These are phyloP conservation scores for Pelusios castaneus DNA, from an alignment of 2,113 vertebrate species.

Conservation along the genomic window DNA sequence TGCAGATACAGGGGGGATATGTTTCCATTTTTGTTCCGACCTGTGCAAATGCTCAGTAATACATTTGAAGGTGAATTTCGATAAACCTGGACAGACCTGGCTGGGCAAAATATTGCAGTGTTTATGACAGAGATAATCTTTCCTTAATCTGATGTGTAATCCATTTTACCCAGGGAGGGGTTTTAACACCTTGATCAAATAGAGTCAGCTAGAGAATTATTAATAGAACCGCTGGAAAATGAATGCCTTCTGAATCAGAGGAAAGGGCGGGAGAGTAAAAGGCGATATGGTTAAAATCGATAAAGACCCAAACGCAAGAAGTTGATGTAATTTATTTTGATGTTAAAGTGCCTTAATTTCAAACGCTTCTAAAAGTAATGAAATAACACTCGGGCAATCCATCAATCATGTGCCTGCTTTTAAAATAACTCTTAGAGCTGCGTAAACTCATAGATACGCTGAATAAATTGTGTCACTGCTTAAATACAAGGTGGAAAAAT, in stretches of 20 bases:
- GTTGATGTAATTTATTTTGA: background rate
- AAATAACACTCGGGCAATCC: background rate
- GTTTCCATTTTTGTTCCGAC: slow-evolving; percentile 47
- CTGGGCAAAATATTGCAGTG: slow-evolving; percentile 21
- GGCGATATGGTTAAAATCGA: background rate
- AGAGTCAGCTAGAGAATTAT: slow-evolving; percentile 53
- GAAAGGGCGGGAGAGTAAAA: background rate
- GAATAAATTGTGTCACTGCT: too few relatives aligned
- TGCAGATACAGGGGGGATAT: slow-evolving; percentile 32
- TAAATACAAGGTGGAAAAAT: background rate
- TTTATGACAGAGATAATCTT: slow-evolving; percentile 65
- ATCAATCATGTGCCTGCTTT: background rate
- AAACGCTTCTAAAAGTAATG: background rate
- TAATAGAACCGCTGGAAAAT: slow-evolving; percentile 14
- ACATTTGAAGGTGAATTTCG: slow-evolving; percentile 47
- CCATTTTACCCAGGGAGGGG: slow-evolving; percentile 60
- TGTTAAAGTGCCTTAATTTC: background rate
- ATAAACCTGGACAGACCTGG: slow-evolving; percentile 39
- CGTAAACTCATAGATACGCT: accelerated
- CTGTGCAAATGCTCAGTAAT: slow-evolving; percentile 25
- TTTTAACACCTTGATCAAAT: slow-evolving; percentile 59
- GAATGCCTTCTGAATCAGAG: background rate
- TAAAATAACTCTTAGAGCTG: background rate
- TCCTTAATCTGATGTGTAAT: slow-evolving; percentile 55
- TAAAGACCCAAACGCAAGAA: background rate